Percentiles rank a stretch among this genome's conserved stretches.
Evolutionary conservation across 1,140 invertebrate species (phyloP).

Genomic region (Drosophila biarmipes): DNA sequence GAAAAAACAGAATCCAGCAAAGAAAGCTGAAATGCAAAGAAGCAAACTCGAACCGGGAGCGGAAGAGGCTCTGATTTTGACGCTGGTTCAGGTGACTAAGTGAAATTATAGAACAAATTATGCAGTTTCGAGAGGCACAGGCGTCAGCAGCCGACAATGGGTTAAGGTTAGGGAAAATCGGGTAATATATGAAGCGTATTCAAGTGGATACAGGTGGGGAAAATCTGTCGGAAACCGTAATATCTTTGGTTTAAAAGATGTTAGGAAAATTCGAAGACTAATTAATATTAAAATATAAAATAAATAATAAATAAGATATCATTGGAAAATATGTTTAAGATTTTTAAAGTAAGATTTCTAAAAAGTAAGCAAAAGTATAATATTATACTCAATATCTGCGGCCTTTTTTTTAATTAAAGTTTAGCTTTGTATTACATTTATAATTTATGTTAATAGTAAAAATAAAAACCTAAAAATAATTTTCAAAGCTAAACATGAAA

Average conservation of each 20-base stretch:
- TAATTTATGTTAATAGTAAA: background rate
- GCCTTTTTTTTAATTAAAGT: too few relatives aligned
- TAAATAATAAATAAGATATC: too few relatives aligned
- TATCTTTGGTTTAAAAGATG: too few relatives aligned
- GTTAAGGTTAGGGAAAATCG: too few relatives aligned
- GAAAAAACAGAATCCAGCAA: background rate
- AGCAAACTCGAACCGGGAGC: constrained; percentile 36
- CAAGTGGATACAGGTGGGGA: background rate
- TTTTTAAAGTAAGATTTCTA: too few relatives aligned
- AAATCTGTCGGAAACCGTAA: too few relatives aligned
- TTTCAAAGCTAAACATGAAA: too few relatives aligned
- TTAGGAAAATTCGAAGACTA: too few relatives aligned
- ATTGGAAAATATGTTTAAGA: too few relatives aligned
- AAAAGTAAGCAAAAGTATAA: too few relatives aligned
- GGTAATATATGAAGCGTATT: background rate
- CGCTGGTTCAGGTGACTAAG: constrained; percentile 35
- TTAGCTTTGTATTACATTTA: background rate
- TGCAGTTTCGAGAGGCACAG: constrained; percentile 5
- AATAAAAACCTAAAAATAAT: background rate
- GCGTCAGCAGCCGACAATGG: constrained; percentile 3
- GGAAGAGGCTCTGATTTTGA: constrained; percentile 43
- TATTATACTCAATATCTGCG: too few relatives aligned
- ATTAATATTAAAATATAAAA: too few relatives aligned
- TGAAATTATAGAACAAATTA: constrained; percentile 47
- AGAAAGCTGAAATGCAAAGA: constrained; percentile 18